Percentiles rank a stretch among this genome's conserved stretches.
Conservation (phyloP, 2,797 vertebrate genomes). For the Gymnoscopelus microlampas region DNA sequence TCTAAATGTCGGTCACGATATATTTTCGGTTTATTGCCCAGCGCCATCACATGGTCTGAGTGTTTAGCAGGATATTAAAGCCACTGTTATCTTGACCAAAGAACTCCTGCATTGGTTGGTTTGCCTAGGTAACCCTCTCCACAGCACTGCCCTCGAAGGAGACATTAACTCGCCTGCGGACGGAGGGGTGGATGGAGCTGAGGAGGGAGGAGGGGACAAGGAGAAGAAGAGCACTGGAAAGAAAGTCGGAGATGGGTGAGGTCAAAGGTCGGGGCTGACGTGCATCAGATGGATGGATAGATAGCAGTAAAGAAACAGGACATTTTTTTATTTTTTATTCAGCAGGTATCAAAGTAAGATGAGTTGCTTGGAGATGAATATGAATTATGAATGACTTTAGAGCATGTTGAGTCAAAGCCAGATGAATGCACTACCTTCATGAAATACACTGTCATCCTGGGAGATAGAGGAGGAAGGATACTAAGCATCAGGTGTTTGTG, state of each 20-base stretch:
- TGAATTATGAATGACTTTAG: too few species aligned
- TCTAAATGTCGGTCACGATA: background rate
- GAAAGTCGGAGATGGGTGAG: conserved; percentile 28
- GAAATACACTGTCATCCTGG: too few species aligned
- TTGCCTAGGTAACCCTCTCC: conserved; percentile 58
- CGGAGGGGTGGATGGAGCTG: background rate
- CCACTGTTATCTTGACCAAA: conserved; percentile 1
- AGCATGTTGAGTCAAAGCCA: too few species aligned
- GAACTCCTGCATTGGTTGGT: conserved; percentile 18
- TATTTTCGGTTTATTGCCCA: background rate
- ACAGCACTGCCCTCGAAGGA: conserved; percentile 72
- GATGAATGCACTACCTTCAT: too few species aligned
- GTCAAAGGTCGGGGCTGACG: background rate
- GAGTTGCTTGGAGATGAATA: too few species aligned
- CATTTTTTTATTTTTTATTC: too few species aligned
- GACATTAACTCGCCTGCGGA: conserved; percentile 32
- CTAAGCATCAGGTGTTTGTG: too few species aligned
- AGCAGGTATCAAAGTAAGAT: too few species aligned
- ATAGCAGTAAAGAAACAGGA: background rate
- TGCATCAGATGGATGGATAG: background rate
- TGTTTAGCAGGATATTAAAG: background rate
- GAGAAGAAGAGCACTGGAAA: background rate
- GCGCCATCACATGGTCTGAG: too few species aligned
- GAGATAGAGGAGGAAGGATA: too few species aligned
- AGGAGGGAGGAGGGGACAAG: background rate